Conservation (phyloP, 1,140 invertebrate species). For the Pomacea maculata region DNA sequence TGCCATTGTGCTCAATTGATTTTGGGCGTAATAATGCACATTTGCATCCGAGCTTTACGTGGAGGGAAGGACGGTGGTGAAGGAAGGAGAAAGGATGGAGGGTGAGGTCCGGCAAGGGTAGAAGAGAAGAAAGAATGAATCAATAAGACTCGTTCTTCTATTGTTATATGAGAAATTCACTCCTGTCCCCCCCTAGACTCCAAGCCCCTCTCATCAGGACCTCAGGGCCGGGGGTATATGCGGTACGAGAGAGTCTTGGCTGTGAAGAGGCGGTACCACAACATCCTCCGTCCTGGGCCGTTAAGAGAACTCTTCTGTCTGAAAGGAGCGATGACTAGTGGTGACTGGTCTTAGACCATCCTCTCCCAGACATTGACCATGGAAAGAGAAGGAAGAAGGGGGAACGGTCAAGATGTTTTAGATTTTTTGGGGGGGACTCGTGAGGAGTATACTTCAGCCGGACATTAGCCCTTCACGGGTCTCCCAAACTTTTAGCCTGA, state of each 20-base stretch:
- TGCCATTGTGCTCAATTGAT: conserved; percentile 31
- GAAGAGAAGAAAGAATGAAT: conserved; percentile 10
- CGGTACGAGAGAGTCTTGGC: not conserved
- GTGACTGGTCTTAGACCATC: no score
- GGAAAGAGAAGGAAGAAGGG: no score
- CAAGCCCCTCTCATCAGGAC: not conserved
- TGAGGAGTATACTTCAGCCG: no score
- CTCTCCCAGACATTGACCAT: no score
- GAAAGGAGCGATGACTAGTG: no score
- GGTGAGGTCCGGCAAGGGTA: not conserved
- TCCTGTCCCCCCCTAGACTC: not conserved
- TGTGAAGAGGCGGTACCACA: no score
- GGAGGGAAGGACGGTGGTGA: not conserved
- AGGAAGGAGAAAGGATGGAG: not conserved
- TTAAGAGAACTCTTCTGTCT: no score
- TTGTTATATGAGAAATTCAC: conserved; percentile 27
- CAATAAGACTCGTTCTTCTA: conserved; percentile 27
- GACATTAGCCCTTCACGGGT: no score
- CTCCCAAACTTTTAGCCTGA: no score
- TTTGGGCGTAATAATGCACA: conserved; percentile 36
- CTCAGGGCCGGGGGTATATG: conserved; percentile 18
- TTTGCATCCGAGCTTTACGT: conserved; percentile 30
- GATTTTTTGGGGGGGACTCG: no score
- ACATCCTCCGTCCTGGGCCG: no score
- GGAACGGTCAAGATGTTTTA: no score